These are phyloP conservation scores for Cricetomys ansorgei DNA, from an alignment of 2,113 vertebrate species.

Conservation along the genomic window DNA sequence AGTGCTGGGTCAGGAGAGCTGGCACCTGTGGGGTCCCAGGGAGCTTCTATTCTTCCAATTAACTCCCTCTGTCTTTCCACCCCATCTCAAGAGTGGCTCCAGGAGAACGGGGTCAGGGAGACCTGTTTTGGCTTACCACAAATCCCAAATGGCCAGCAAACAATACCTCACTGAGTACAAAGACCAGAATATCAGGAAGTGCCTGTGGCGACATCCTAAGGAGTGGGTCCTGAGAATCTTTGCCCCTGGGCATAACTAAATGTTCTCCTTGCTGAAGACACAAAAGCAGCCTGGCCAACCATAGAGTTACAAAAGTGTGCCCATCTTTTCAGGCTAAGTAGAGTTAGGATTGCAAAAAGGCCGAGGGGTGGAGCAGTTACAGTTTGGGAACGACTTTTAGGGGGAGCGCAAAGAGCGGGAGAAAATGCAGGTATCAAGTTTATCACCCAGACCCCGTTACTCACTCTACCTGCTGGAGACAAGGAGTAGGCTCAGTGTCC, in stretches of 20 bases:
- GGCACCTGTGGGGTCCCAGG: not conserved
- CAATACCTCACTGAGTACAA: not conserved
- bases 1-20: not conserved
- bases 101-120: not conserved
- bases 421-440: not conserved
- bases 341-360: conserved; percentile 45
- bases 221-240: not conserved
- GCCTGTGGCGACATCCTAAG: not conserved
- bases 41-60: not conserved
- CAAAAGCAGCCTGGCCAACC: conserved; percentile 88
- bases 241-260: conserved; percentile 39
- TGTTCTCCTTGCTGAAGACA: conserved; percentile 86
- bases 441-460: conserved; percentile 4
- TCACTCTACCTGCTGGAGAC: not conserved
- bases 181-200: not conserved
- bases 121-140: not conserved
- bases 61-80: not conserved
- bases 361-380: not conserved
- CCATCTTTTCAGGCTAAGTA: conserved; percentile 91
- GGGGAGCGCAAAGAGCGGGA: conserved; percentile 28
- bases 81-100: not conserved
- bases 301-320: conserved; percentile 91
- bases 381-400: not conserved
- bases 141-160: not conserved
- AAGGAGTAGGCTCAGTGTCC: not conserved